Conservation (phyloP, 2,113 vertebrate genomes). For the Ariopsis seemanni region DNA sequence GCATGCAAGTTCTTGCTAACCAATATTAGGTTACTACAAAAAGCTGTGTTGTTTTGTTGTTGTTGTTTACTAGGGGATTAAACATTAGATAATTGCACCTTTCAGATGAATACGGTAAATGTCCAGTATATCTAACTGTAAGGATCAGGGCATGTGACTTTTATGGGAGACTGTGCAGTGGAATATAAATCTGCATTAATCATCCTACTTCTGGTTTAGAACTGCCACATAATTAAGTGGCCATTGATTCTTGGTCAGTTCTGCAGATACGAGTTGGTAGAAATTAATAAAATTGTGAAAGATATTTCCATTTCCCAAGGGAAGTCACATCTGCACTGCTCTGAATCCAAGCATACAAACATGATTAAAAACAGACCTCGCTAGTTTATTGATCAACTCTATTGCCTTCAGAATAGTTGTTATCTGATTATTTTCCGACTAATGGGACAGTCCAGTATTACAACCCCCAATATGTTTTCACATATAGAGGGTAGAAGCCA, state of each 20-base stretch:
- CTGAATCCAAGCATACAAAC: conserved; percentile 3
- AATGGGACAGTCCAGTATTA: not conserved
- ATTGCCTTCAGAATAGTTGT: not conserved
- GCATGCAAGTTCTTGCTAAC: not conserved
- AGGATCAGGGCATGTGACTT: not conserved
- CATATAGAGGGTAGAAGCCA: not conserved
- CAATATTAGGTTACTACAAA: not conserved
- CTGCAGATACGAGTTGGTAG: not conserved
- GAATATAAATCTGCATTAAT: not conserved
- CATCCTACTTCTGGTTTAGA: not conserved
- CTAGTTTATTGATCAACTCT: conserved; percentile 8
- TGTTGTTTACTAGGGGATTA: not conserved
- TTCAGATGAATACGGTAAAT: not conserved
- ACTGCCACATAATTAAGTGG: not conserved
- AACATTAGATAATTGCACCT: not conserved
- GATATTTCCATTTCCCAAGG: not conserved
- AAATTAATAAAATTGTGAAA: not conserved
- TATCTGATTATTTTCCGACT: not conserved
- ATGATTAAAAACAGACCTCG: not conserved
- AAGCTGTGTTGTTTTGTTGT: not conserved
- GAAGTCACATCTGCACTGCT: not conserved
- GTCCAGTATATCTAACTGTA: not conserved
- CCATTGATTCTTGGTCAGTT: conserved; percentile 3
- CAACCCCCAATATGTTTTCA: not conserved
- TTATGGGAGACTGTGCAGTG: not conserved